These are phyloP conservation scores for Scaeva pyrastri DNA, from an alignment of 2,888 invertebrate genomes.

Conservation along the genomic window DNA sequence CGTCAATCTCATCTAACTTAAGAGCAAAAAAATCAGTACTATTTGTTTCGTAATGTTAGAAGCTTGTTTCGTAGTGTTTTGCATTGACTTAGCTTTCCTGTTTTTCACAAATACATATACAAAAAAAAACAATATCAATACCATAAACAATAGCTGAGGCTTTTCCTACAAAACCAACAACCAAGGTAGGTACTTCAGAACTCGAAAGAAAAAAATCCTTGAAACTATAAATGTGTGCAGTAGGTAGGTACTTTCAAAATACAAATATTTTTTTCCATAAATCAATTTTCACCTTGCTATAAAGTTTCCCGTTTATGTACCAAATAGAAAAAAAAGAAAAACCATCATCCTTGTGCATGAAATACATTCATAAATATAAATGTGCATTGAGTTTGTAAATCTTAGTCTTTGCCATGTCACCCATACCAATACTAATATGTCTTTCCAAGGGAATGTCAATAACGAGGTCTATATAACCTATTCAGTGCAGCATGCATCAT, in stretches of 20 bases:
- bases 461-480: conserved; percentile 8
- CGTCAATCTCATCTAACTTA: no score
- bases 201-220: background rate
- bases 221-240: background rate
- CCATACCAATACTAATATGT: background rate
- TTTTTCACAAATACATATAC: no score
- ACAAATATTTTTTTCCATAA: conserved; percentile 14
- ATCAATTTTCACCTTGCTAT: conserved; percentile 26
- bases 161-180: background rate
- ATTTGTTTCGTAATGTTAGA: no score
- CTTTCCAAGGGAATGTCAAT: conserved; percentile 29
- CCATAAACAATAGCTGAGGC: background rate
- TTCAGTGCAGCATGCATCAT: conserved; percentile 36
- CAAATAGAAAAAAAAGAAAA: background rate
- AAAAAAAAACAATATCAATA: background rate
- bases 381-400: conserved; percentile 10
- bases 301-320: background rate
- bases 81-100: no score
- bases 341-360: conserved; percentile 12
- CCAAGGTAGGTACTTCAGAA: background rate
- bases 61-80: no score
- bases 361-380: background rate
- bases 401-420: conserved; percentile 6
- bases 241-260: no score
- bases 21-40: no score